Evolutionary conservation across 1,140 invertebrate species (phyloP).

Genomic region (Atopsyche davidsoni): DNA sequence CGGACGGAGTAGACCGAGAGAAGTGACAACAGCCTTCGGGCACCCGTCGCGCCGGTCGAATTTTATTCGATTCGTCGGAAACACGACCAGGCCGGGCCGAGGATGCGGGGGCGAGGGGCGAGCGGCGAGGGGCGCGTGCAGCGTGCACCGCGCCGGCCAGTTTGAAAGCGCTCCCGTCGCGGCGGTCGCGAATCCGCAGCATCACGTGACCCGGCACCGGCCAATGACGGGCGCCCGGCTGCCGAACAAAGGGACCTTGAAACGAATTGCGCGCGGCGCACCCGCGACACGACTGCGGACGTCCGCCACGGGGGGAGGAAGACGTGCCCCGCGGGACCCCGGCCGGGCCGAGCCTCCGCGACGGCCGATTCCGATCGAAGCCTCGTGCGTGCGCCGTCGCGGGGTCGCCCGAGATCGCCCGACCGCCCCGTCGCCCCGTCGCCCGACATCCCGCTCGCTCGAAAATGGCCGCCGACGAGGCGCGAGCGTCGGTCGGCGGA

Average conservation of each 20-base stretch:
- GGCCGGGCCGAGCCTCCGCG: conserved; percentile 35
- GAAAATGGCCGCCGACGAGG: conserved; percentile 17
- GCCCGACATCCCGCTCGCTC: conserved; percentile 34
- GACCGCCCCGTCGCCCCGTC: conserved; percentile 36
- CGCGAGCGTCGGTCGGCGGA: conserved; percentile 14
- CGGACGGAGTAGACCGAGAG: too few relatives aligned
- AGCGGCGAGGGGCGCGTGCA: not conserved
- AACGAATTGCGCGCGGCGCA: conserved; percentile 38
- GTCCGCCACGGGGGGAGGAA: conserved; percentile 41
- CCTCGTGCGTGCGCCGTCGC: conserved; percentile 37
- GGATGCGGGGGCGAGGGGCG: not conserved
- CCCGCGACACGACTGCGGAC: conserved; percentile 36
- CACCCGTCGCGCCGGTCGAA: conserved; percentile 35
- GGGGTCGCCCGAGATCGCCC: conserved; percentile 42
- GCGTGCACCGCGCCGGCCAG: not conserved
- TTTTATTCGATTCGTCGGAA: conserved; percentile 37
- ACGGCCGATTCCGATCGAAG: conserved; percentile 34
- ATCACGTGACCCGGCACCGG: conserved; percentile 13
- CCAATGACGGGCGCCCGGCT: conserved; percentile 9
- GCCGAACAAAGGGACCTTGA: conserved; percentile 21
- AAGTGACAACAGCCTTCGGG: too few relatives aligned
- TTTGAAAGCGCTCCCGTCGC: not conserved
- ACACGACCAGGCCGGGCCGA: conserved; percentile 23
- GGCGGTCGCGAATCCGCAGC: not conserved
- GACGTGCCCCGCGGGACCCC: conserved; percentile 46